phyloP scores from a whole-genome alignment of 2,888 invertebrate genomes.

The Eretmocerus hayati region DNA sequence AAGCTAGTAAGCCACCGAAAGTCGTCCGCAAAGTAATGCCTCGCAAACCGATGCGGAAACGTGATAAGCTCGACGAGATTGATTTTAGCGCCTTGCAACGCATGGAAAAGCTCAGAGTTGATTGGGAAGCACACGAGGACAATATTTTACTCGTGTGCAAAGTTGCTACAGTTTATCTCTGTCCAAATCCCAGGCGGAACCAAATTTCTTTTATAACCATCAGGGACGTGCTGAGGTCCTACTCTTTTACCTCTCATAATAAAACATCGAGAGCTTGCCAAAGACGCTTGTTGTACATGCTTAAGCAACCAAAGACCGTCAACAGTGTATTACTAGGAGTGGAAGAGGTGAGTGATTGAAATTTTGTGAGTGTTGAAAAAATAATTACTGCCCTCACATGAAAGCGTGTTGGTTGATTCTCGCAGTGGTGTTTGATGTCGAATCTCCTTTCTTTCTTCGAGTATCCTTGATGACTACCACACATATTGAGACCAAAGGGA shows the following conservation, averaged over 20 bases:
- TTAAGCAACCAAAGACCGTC: constrained; percentile 54
- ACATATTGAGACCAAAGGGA: too few relatives aligned
- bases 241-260: constrained; percentile 50
- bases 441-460: too few relatives aligned
- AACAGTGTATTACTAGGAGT: constrained; percentile 57
- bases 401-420: not conserved
- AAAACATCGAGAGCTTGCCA: constrained; percentile 66
- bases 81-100: constrained; percentile 59
- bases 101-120: constrained; percentile 56
- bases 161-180: constrained; percentile 55
- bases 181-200: constrained; percentile 44
- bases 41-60: constrained; percentile 28
- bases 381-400: too few relatives aligned
- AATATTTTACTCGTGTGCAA: constrained; percentile 61
- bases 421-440: not conserved
- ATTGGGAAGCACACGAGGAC: constrained; percentile 65
- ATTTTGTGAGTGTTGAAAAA: not conserved
- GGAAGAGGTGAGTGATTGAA: constrained; percentile 48
- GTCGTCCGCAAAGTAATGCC: constrained; percentile 34
- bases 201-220: constrained; percentile 47
- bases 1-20: constrained; percentile 15
- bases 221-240: constrained; percentile 54
- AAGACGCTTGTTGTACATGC: constrained; percentile 57
- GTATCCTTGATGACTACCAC: too few relatives aligned
- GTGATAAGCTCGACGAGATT: constrained; percentile 53